Evolutionary conservation across 2,797 vertebrate genomes (phyloP), one percentile per base, ranked within the genome.

Genomic region (Dromococcyx pavoninus): DNA sequence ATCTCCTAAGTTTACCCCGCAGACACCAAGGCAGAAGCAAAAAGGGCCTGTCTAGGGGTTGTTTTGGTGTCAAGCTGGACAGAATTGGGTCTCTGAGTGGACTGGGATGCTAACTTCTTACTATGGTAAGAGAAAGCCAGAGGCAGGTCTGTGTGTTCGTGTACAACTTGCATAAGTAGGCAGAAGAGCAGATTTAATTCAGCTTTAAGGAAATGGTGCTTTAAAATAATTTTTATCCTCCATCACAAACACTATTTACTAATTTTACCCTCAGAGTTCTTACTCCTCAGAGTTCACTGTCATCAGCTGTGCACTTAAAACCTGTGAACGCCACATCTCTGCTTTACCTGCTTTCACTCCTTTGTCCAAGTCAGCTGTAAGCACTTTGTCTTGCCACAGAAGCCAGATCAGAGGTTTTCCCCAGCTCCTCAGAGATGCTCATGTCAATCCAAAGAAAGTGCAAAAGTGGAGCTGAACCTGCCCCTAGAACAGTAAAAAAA

Each of bases 71-170:
- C 62, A 97, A 80, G 73, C 65, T 97, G 51, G 97, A 98, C 90
- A 97, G 97, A 64, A 98, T 98, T 43, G 97, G 97, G 28, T 92
- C 97, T 10, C 75, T 97, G 65, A 98, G 97, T 24, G 96, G 97
- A 32, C 58, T 98, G 39, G 97, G 97, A 25, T 98, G 97, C 82
- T 97, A 66, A 96, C 25, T 46, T 41, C 58, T 62, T 17, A 1
- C 24, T 10, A 4, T 3, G 95, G 95, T 93, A 94, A 94, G 96
- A 60, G 39, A 92, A 71, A 86, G 37, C 2, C 25, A 75, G 60
- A 15, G 66, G 41, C 35, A 73, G 17, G 2, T 19, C 28, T 87
- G 15, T 60, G n/a, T 71, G n/a, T 24, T 90, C 5, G 0, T 22
- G 17, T 73, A 4, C 30, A 80, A 35, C 43, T 69, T 66, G 7